Conservation (phyloP, 2,113 vertebrate species). For the Bos taurus region ARS-UCD2.0 NC_037328.1:156359001-156359500, state of each 20-base stretch:
- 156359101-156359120: not conserved
- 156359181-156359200: not conserved
- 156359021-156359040: not conserved
- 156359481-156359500: not conserved
- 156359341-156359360: not conserved
- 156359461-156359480: not conserved
- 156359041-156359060: not conserved
- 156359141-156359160: not conserved
- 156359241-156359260: not conserved
- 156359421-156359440: not conserved
- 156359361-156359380: not conserved
- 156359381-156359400: not conserved
- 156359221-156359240: not conserved
- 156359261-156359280: not conserved
- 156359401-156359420: not conserved
- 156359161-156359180: not conserved
- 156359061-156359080: not conserved
- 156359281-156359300: not conserved
- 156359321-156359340: not conserved
- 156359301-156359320: not conserved
- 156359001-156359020: not conserved
- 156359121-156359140: rapidly evolving
- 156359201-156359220: not conserved
- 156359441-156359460: not conserved
- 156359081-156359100: not conserved